These are phyloP conservation scores for Hymenochirus boettgeri DNA, from an alignment of 2,113 vertebrate genomes.

Conservation along the genomic window DNA sequence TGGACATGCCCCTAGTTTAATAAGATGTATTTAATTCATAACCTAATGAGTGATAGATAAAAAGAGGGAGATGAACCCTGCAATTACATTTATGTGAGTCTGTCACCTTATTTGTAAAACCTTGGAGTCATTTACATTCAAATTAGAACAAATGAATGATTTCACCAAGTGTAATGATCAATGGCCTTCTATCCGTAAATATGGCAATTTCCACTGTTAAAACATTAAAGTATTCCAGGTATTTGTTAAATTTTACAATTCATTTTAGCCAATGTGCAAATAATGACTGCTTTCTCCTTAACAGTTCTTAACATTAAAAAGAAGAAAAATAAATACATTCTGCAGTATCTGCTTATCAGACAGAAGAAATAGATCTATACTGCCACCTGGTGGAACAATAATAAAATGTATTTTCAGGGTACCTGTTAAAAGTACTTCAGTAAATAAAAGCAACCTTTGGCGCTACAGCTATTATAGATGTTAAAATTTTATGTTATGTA, in stretches of 20 bases:
- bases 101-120: constrained; percentile 88
- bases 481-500: too few species aligned
- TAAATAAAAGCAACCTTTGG: neutral
- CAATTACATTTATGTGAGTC: constrained; percentile 86
- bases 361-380: constrained; percentile 54
- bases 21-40: constrained; percentile 88
- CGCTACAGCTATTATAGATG: neutral
- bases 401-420: too few species aligned
- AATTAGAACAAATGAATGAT: constrained; percentile 86
- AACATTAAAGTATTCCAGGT: constrained; percentile 74
- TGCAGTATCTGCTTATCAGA: constrained; percentile 48
- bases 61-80: constrained; percentile 82
- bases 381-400: constrained; percentile 68
- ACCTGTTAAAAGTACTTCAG: neutral
- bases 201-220: constrained; percentile 71
- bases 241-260: constrained; percentile 79
- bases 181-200: constrained; percentile 69
- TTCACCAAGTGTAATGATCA: constrained; percentile 80
- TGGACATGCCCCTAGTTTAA: constrained; percentile 87
- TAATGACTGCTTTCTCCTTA: constrained; percentile 77
- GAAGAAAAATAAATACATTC: constrained; percentile 76
- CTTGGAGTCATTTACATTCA: constrained; percentile 86
- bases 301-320: constrained; percentile 75
- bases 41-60: constrained; percentile 87
- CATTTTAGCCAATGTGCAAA: constrained; percentile 76